Evolutionary conservation across 2,113 vertebrate genomes (phyloP).

Genomic region (Heptranchias perlo): DNA sequence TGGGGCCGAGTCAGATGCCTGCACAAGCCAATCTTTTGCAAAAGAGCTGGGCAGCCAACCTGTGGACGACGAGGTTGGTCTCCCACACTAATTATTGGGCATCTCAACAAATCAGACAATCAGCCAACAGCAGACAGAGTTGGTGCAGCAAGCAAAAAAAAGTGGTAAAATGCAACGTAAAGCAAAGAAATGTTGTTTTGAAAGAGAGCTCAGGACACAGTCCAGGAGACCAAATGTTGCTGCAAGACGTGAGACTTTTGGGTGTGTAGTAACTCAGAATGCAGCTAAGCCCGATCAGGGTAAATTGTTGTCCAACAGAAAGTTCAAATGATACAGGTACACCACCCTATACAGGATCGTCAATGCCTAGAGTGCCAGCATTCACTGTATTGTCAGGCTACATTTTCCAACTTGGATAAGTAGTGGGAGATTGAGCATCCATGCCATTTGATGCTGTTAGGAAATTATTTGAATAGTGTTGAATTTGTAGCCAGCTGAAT

Average conservation of each 20-base stretch:
- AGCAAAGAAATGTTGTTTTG: too few species aligned
- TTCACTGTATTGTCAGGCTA: not conserved
- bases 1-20: too few species aligned
- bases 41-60: too few species aligned
- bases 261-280: not conserved
- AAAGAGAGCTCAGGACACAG: not conserved
- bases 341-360: not conserved
- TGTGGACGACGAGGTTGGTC: too few species aligned
- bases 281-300: not conserved
- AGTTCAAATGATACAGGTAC: not conserved
- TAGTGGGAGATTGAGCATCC: too few species aligned
- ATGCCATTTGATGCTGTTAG: too few species aligned
- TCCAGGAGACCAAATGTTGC: not conserved
- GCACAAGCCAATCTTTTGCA: too few species aligned
- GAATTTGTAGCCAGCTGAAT: not conserved
- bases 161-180: too few species aligned
- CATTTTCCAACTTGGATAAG: not conserved
- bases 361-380: not conserved
- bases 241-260: not conserved
- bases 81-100: too few species aligned
- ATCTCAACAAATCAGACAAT: too few species aligned
- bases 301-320: not conserved
- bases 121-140: too few species aligned
- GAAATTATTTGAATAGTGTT: not conserved
- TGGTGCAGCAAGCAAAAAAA: too few species aligned